phyloP scores from a whole-genome alignment of 2,888 invertebrate genomes.

The Rugalucina vietnamica region DNA sequence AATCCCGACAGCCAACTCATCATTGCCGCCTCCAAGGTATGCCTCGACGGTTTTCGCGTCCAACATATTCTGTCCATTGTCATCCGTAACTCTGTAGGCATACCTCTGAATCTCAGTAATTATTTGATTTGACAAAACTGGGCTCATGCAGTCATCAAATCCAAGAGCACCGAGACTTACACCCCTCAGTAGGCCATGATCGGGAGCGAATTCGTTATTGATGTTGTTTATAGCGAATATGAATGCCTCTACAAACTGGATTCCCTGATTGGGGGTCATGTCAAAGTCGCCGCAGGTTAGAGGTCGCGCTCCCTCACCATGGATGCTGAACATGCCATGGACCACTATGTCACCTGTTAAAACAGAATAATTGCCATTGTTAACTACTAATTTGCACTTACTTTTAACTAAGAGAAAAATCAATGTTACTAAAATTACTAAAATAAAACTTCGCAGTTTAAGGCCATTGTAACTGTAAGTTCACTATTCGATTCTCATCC shows the following conservation, averaged over 20 bases:
- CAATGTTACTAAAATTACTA: too few relatives aligned
- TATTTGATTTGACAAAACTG: conserved; percentile 57
- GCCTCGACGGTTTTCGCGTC: conserved; percentile 75
- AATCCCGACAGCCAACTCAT: conserved; percentile 67
- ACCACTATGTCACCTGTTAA: conserved; percentile 74
- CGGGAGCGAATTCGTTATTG: conserved; percentile 32
- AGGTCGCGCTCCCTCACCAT: conserved; percentile 57
- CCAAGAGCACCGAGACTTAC: conserved; percentile 73
- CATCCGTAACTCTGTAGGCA: conserved; percentile 62
- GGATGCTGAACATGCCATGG: conserved; percentile 77
- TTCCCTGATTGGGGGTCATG: conserved; percentile 55
- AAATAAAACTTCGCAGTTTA: too few relatives aligned
- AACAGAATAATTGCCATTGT: too few relatives aligned
- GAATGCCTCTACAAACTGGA: conserved; percentile 74
- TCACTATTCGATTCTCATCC: too few relatives aligned
- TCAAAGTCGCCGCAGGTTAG: conserved; percentile 73
- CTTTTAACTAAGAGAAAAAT: too few relatives aligned
- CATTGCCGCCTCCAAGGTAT: conserved; percentile 72
- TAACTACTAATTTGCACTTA: too few relatives aligned
- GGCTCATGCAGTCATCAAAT: conserved; percentile 77
- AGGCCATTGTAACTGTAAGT: too few relatives aligned
- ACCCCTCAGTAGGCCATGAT: conserved; percentile 61
- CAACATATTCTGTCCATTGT: conserved; percentile 59
- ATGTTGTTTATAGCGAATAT: conserved; percentile 69
- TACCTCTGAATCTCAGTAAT: conserved; percentile 69